Conservation (phyloP, 2,113 vertebrate genomes). For the Scartelaos histophorus region DNA sequence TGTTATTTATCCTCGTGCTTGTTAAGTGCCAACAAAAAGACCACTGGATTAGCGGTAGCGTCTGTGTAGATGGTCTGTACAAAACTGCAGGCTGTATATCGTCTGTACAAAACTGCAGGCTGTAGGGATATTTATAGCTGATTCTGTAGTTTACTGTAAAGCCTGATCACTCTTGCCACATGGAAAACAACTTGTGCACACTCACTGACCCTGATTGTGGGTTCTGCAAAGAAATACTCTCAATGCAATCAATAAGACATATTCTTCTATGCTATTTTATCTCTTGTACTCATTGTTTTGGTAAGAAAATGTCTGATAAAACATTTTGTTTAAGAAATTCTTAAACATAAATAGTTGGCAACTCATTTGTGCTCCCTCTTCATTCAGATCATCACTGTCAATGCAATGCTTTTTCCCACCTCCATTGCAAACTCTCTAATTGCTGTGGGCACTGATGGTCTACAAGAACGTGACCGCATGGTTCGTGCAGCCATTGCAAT, state of each 20-base stretch:
- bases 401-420: slow-evolving; percentile 94
- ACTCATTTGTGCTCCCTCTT: slow-evolving; percentile 7
- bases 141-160: slow-evolving; percentile 72
- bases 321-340: slow-evolving; percentile 5
- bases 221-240: slow-evolving; percentile 36
- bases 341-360: slow-evolving; percentile 15
- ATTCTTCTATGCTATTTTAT: background rate
- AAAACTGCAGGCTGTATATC: slow-evolving; percentile 42
- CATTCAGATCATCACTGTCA: slow-evolving; percentile 96
- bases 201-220: slow-evolving; percentile 29
- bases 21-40: slow-evolving; percentile 21
- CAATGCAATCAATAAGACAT: slow-evolving; percentile 23
- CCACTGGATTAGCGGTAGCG: slow-evolving; percentile 36
- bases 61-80: slow-evolving; percentile 34
- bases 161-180: slow-evolving; percentile 21
- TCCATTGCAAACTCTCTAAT: slow-evolving; percentile 96
- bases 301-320: background rate
- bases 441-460: slow-evolving; percentile 95
- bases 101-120: slow-evolving; percentile 44
- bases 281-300: background rate
- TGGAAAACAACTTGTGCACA: slow-evolving; percentile 6
- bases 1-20: slow-evolving; percentile 4
- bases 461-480: slow-evolving; percentile 97
- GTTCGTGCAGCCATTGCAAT: slow-evolving; percentile 97
- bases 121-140: slow-evolving; percentile 58